Conservation (phyloP, 2,888 invertebrate species). For the Linyphia triangularis region DNA sequence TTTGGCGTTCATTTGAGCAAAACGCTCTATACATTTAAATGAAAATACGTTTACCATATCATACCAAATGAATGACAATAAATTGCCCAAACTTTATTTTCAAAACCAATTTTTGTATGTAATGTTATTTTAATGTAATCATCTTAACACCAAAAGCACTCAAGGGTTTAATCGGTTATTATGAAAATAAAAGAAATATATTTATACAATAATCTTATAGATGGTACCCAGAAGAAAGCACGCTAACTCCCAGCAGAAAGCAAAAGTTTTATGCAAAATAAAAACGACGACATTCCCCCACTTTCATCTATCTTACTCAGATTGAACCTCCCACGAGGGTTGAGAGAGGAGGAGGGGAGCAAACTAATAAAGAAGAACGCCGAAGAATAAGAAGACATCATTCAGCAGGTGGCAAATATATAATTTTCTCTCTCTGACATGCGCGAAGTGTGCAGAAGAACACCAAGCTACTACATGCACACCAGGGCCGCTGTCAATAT, state of each 20-base stretch:
- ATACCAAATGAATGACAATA: too few species aligned
- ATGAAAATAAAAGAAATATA: too few species aligned
- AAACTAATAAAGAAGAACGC: conserved; percentile 29
- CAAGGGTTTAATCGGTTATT: too few species aligned
- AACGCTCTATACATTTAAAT: too few species aligned
- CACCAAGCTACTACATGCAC: conserved; percentile 46
- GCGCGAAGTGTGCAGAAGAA: conserved; percentile 18
- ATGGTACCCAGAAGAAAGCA: too few species aligned
- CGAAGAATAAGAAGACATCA: conserved; percentile 63
- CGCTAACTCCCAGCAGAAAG: background rate
- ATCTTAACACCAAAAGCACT: too few species aligned
- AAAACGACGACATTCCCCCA: background rate
- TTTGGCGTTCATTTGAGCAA: too few species aligned
- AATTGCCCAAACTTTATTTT: too few species aligned
- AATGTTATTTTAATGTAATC: too few species aligned
- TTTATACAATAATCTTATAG: too few species aligned
- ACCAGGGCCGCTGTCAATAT: conserved; percentile 70
- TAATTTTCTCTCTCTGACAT: conserved; percentile 62
- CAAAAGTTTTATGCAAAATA: background rate
- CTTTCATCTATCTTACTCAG: conserved; percentile 48
- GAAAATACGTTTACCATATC: too few species aligned
- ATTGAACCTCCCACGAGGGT: background rate
- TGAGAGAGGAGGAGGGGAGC: conserved; percentile 5
- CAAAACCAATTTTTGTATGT: too few species aligned
- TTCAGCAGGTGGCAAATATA: conserved; percentile 73